Base-by-base conservation (phyloP, 2,797 vertebrate species). In the Pseudochirops cupreus region DNA sequence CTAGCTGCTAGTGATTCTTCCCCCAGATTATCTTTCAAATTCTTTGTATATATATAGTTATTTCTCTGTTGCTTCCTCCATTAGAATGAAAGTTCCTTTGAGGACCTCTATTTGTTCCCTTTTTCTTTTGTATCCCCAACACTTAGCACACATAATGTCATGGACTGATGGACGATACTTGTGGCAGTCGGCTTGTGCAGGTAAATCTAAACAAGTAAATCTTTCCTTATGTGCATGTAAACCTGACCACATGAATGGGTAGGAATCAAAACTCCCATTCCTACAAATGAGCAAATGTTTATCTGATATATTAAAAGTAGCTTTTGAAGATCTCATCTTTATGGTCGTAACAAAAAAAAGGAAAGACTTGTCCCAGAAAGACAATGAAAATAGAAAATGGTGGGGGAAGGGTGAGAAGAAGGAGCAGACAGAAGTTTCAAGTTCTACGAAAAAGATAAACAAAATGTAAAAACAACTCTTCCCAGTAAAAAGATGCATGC, bases 381-480 rank as follows among this genome's bases (percentile, higher is more conserved):
- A 82, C 7, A 46, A 39, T 39, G n/a, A 82, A 82, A 18, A 2
- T 82, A 82, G 74, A 21, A 46, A 82, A 4, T 26, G 39, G 21
- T 46, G n/a, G n/a, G n/a, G 18, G 16, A 5, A 26, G 21, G 18
- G 12, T 6, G 21, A 82, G 39, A 96, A 91, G 92, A 95, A 94
- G 52, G 94, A n/a, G 29, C 7, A 56, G 13, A 59, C 91, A 82
- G 55, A 91, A 91, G 87, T 53, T 95, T 91, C 29, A 90, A 21
- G 96, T 94, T 82, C 39, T 90, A 94, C 95, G 29, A 93, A 94
- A 92, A 94, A 91, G 62, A 62, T 90, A 33, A 55, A 82, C 90
- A 50, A 94, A 95, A 93, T 90, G 5, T 50, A 87, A 18, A 82
- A 26, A 90, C 24, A 91, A 56, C 93, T 96, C 90, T 92, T 62